These are phyloP conservation scores for Sipha maydis DNA, from an alignment of 2,888 invertebrate species.

Conservation along the genomic window DNA sequence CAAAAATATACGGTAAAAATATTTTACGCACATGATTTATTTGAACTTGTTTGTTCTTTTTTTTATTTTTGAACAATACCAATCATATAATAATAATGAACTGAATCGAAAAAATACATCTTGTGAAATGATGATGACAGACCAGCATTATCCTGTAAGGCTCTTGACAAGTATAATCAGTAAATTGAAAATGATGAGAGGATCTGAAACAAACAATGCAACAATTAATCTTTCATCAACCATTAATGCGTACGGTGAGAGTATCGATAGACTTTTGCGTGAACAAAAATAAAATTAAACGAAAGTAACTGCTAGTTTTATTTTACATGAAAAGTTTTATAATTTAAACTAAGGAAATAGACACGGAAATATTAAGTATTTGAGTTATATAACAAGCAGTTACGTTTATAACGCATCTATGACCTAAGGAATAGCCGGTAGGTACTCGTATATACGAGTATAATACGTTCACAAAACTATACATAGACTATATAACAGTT, in stretches of 20 bases:
- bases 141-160: slow-evolving; percentile 77
- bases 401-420: slow-evolving; percentile 58
- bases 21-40: too few species aligned
- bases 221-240: too few species aligned
- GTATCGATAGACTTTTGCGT: background rate
- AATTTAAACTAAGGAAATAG: slow-evolving; percentile 36
- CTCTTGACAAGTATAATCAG: slow-evolving; percentile 88
- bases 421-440: slow-evolving; percentile 19
- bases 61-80: background rate
- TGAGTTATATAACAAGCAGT: slow-evolving; percentile 32
- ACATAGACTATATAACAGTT: background rate
- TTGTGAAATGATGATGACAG: too few species aligned
- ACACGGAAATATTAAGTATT: slow-evolving; percentile 48
- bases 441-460: background rate
- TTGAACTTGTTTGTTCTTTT: background rate
- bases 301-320: slow-evolving; percentile 32
- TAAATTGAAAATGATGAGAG: slow-evolving; percentile 90
- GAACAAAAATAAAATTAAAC: slow-evolving; percentile 2
- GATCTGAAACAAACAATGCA: slow-evolving; percentile 79
- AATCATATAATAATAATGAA: background rate
- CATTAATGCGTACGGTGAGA: background rate
- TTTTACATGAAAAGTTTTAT: slow-evolving; percentile 11
- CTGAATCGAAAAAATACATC: background rate
- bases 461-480: slow-evolving; percentile 53
- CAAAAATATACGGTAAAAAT: too few species aligned